These are phyloP conservation scores for Poeciliopsis retropinna DNA, from an alignment of 2,113 vertebrate genomes.

Conservation along the genomic window DNA sequence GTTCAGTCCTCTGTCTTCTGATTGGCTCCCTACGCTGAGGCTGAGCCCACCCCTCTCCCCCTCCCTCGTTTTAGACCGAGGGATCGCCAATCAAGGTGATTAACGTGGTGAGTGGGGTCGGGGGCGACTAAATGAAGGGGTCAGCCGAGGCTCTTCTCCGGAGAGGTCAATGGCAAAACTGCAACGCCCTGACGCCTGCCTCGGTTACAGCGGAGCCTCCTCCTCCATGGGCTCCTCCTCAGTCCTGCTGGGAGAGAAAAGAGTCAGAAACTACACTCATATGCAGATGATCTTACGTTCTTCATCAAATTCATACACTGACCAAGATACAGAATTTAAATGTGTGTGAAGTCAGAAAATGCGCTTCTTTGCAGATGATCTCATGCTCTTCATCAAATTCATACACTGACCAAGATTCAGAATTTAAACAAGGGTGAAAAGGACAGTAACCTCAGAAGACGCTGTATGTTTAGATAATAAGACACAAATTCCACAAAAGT, in stretches of 20 bases:
- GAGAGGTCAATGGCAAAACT: slow-evolving; percentile 66
- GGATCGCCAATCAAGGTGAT: slow-evolving; percentile 72
- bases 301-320: too few species aligned
- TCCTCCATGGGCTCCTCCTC: slow-evolving; percentile 93
- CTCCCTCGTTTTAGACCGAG: slow-evolving; percentile 60
- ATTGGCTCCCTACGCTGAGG: slow-evolving; percentile 75
- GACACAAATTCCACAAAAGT: not conserved
- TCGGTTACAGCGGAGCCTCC: slow-evolving; percentile 85
- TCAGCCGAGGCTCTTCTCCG: slow-evolving; percentile 69
- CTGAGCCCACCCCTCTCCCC: slow-evolving; percentile 72
- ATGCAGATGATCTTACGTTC: not conserved
- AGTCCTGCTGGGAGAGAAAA: slow-evolving; percentile 67
- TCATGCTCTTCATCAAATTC: too few species aligned
- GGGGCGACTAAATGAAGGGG: slow-evolving; percentile 76
- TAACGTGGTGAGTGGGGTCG: slow-evolving; percentile 64
- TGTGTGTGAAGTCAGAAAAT: not conserved
- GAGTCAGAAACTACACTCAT: not conserved
- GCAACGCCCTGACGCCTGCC: slow-evolving; percentile 53
- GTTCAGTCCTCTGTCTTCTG: slow-evolving; percentile 74
- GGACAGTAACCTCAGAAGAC: too few species aligned
- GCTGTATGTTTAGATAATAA: not conserved
- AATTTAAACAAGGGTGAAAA: too few species aligned
- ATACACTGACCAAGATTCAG: not conserved
- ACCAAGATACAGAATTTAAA: not conserved
- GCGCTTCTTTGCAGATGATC: not conserved